phyloP scores from a whole-genome alignment of 2,797 vertebrate species.

The Thripadectes ignobilis region DNA sequence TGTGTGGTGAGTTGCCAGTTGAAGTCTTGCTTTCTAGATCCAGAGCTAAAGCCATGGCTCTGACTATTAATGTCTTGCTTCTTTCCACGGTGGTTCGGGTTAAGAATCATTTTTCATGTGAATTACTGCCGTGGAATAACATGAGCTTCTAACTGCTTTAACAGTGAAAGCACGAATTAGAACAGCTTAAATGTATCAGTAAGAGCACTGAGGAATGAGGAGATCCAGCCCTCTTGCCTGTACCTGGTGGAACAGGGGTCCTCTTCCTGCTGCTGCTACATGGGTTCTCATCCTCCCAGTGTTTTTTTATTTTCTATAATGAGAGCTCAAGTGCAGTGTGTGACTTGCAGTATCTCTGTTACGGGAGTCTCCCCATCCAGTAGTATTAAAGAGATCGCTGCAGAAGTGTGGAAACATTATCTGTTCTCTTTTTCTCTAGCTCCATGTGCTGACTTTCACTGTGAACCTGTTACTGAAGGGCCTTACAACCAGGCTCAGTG shows the following conservation, averaged over 20 bases:
- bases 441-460: constrained; percentile 95
- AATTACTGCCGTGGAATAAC: not conserved
- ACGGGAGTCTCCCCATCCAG: not conserved
- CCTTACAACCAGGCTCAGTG: constrained; percentile 82
- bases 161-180: not conserved
- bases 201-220: not conserved
- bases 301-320: not conserved
- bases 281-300: not conserved
- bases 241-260: not conserved
- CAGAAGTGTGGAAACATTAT: not conserved
- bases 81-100: not conserved
- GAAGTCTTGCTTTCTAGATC: too few relatives aligned
- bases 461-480: constrained; percentile 87
- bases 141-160: not conserved
- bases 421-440: constrained; percentile 73
- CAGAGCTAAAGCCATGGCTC: too few relatives aligned
- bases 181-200: not conserved
- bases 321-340: not conserved
- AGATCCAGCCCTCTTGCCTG: not conserved
- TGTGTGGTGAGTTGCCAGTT: not conserved
- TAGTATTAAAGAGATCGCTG: not conserved
- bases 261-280: not conserved
- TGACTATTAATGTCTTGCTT: not conserved
- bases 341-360: not conserved
- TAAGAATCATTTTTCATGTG: not conserved